phyloP scores from a whole-genome alignment of 2,888 invertebrate genomes.

The Lithophane ornitopus region DNA sequence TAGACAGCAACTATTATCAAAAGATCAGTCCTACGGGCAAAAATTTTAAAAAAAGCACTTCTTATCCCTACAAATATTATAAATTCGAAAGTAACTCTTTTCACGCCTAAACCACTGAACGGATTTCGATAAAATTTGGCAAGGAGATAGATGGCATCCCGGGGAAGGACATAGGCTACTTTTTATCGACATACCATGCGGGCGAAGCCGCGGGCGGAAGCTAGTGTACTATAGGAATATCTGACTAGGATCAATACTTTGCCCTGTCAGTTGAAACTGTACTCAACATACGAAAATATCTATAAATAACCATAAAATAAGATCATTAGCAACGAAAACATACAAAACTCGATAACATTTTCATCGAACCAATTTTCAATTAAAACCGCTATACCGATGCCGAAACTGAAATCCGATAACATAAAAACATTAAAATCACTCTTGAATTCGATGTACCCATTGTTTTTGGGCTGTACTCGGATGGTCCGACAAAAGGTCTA shows the following conservation, averaged over 20 bases:
- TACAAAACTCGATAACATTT: not conserved
- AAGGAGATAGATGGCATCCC: no score
- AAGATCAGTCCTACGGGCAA: no score
- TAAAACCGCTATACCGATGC: not conserved
- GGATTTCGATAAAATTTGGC: no score
- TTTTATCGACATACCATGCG: no score
- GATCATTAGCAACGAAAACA: not conserved
- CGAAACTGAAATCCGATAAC: conserved; percentile 21
- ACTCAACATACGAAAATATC: not conserved
- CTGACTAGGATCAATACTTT: not conserved
- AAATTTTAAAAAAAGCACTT: not conserved
- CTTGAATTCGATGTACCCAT: conserved; percentile 56
- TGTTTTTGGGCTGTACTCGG: conserved; percentile 51
- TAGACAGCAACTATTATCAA: not conserved
- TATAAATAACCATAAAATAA: not conserved
- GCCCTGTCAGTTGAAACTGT: not conserved
- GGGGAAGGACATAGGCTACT: no score
- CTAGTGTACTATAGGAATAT: no score
- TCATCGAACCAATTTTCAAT: conserved; percentile 16
- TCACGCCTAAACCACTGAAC: no score
- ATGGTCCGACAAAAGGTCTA: conserved; percentile 42
- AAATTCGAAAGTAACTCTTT: no score
- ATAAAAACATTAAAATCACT: conserved; percentile 65
- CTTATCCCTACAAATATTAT: no score
- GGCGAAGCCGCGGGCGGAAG: no score